These are phyloP conservation scores for Leptinotarsa peninsularis DNA, from an alignment of 2,888 invertebrate species.

Conservation along the genomic window DNA sequence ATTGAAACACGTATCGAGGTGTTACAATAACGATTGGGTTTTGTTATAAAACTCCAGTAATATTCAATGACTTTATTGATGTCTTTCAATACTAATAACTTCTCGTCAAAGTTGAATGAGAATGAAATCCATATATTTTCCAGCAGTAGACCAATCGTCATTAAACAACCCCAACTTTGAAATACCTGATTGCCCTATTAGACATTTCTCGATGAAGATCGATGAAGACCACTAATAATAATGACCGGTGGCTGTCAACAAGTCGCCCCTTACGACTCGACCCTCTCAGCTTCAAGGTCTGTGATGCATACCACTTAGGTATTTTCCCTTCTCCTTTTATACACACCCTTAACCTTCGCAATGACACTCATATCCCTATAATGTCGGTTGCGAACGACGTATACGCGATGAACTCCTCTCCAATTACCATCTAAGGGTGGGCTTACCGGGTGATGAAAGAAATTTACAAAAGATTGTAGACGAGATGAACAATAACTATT, in stretches of 20 bases:
- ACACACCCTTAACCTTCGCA: constrained; percentile 35
- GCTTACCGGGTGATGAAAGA: not conserved
- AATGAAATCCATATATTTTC: too few relatives aligned
- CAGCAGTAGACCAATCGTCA: too few relatives aligned
- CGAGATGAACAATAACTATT: too few relatives aligned
- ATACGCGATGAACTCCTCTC: constrained; percentile 2
- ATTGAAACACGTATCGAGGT: too few relatives aligned
- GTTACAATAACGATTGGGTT: too few relatives aligned
- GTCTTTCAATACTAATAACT: too few relatives aligned
- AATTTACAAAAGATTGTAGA: not conserved
- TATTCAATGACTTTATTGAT: too few relatives aligned
- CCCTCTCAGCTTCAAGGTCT: constrained; percentile 2
- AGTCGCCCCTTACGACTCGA: constrained; percentile 20
- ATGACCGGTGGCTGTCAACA: constrained; percentile 20
- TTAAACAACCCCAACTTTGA: too few relatives aligned
- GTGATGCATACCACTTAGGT: constrained; percentile 37
- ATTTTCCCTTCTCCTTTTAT: constrained; percentile 28
- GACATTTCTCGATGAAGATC: not conserved
- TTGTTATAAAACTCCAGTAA: too few relatives aligned
- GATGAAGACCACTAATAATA: constrained; percentile 14
- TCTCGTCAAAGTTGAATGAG: too few relatives aligned
- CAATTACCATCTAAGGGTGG: constrained; percentile 8
- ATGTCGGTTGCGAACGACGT: not conserved
- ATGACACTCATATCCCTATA: constrained; percentile 40
- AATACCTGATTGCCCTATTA: not conserved